Evolutionary conservation across 2,113 vertebrate genomes (phyloP).

Genomic region (Nothoprocta pentlandii): DNA sequence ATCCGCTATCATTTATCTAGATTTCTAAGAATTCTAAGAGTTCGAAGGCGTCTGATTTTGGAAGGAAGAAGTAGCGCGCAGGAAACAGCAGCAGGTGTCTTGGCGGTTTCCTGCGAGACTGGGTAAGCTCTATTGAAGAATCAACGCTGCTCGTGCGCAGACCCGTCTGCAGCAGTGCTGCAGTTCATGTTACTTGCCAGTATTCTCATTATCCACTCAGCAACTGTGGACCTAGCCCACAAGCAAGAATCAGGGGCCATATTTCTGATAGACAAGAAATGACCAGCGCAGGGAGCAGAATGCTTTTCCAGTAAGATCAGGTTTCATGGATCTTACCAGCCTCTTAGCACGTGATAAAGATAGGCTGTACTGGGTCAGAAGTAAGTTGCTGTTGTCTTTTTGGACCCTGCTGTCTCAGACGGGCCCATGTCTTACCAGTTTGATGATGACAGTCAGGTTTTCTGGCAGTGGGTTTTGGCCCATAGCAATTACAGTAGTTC

Average conservation of each 20-base stretch:
- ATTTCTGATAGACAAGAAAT: background rate
- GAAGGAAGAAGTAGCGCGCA: too few relatives aligned
- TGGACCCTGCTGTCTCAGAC: background rate
- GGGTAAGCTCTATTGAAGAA: background rate
- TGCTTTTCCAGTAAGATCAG: background rate
- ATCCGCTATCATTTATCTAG: background rate
- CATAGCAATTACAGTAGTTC: background rate
- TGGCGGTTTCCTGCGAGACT: background rate
- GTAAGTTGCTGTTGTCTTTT: background rate
- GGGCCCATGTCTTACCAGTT: accelerated
- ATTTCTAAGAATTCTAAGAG: too few relatives aligned
- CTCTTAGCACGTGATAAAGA: background rate
- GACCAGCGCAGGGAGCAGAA: background rate
- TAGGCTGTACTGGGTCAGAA: background rate
- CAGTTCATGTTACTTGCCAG: background rate
- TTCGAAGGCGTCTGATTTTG: background rate
- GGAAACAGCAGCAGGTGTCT: background rate
- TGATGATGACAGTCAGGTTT: background rate
- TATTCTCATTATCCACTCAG: background rate
- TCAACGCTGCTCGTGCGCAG: accelerated
- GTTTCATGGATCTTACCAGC: background rate
- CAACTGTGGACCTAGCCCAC: background rate
- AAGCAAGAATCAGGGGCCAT: background rate
- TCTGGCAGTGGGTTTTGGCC: background rate
- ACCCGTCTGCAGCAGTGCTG: background rate